These are phyloP conservation scores for Congeria kusceri DNA, from an alignment of 2,888 invertebrate species.

Conservation along the genomic window DNA sequence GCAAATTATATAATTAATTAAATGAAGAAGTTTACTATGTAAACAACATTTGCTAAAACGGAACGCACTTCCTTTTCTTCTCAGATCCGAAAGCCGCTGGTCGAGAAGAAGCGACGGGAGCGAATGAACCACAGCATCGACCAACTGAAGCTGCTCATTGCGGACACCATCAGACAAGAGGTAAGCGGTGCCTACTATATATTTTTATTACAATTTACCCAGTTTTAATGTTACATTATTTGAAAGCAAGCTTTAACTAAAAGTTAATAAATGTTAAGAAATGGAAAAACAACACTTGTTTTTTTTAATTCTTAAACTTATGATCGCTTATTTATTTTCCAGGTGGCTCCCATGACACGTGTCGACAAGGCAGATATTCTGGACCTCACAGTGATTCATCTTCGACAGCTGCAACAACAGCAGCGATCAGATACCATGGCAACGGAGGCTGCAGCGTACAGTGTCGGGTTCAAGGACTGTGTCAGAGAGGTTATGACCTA, in stretches of 20 bases:
- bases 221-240: too few species aligned
- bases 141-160: constrained; percentile 32
- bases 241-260: too few species aligned
- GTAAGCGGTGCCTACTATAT: too few species aligned
- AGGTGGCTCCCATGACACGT: constrained; percentile 30
- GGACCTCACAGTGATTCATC: constrained; percentile 21
- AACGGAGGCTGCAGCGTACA: constrained; percentile 30
- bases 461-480: constrained; percentile 37
- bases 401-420: constrained; percentile 31
- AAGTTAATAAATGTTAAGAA: too few species aligned
- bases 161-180: constrained; percentile 19
- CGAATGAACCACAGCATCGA: constrained; percentile 42
- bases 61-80: too few species aligned
- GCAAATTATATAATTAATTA: too few species aligned
- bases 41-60: too few species aligned
- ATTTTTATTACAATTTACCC: too few species aligned
- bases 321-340: too few species aligned
- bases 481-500: constrained; percentile 24
- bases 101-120: constrained; percentile 36
- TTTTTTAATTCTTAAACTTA: too few species aligned
- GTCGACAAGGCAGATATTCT: constrained; percentile 39
- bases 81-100: constrained; percentile 28
- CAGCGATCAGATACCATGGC: constrained; percentile 29
- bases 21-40: too few species aligned
- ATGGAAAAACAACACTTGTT: too few species aligned